Base-by-base conservation (phyloP, 2,888 invertebrate genomes). In the Mesorhabditis belari region DNA sequence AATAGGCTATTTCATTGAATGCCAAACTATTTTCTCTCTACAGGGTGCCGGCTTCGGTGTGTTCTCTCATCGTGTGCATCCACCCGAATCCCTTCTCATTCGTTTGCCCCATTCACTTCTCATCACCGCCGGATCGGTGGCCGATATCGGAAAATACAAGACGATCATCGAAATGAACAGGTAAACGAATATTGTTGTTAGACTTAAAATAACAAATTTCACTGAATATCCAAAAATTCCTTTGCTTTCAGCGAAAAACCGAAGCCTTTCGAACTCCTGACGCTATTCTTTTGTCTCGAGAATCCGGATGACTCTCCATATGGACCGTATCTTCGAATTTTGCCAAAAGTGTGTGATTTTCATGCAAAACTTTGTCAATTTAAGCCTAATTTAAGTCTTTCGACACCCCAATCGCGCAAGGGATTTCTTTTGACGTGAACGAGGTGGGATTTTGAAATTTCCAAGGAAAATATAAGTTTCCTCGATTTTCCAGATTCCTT, bases 261-360 rank as follows among this genome's bases (percentile, higher is more conserved):
- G 54, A 71, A 66, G 3, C 73, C 77, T 5, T 70, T 73, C 60
- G 75, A 76, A 44, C 61, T 75, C 27, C 65, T 78, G 26, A 71
- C 70, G 21, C 57, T 77, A 55, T 76, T 78, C 55, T 71, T 78
- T 57, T 65, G 61, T 24, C 53, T 69, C 44, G 78, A 78, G 35
- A 58, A 67, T 24, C 44, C 62, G 2, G 61, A 62, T 12, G 24
- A 62, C 17, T 70, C 74, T 1, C 62, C 65, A 54, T 79, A 70
- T 67, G 59, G 63, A 3, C 75, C 77, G 2, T 79, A 78, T 61
- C 51, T 80, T 17, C 63, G 60, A 52, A 65, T 76, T 21, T 57
- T 80, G 29, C 80, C 78, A 1, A 58, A 63, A 53, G 57, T 61
- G 9, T 17, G 27, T 55, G 17, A 54, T 50, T 50, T 25, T 55